phyloP scores from a whole-genome alignment of 2,888 invertebrate species.

The Drosophila borborema region DNA sequence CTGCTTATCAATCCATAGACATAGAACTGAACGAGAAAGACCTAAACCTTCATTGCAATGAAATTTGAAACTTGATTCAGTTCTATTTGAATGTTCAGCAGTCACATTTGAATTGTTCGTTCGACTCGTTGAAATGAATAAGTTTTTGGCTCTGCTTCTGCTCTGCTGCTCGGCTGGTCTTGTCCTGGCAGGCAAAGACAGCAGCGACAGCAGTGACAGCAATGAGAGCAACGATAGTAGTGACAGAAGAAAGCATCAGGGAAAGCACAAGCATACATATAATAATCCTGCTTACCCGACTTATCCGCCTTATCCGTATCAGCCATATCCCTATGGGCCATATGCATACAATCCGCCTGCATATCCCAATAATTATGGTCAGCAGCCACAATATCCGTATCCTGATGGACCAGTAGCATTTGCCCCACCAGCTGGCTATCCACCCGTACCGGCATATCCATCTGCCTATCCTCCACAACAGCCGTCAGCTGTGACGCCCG shows the following conservation, averaged over 20 bases:
- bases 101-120: not conserved
- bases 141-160: slow-evolving; percentile 35
- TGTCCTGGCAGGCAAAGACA: slow-evolving; percentile 45
- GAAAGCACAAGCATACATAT: slow-evolving; percentile 42
- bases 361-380: slow-evolving; percentile 7
- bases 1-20: slow-evolving; percentile 2
- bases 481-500: not conserved
- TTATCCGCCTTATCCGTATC: slow-evolving; percentile 22
- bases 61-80: not conserved
- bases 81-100: not conserved
- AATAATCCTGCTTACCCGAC: slow-evolving; percentile 47
- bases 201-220: slow-evolving; percentile 30
- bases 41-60: not conserved
- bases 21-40: not conserved
- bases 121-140: slow-evolving; percentile 26
- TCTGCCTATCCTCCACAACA: slow-evolving; percentile 2
- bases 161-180: slow-evolving; percentile 10
- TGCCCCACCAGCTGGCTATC: slow-evolving; percentile 6
- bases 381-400: slow-evolving; percentile 28
- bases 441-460: slow-evolving; percentile 12
- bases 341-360: slow-evolving; percentile 9
- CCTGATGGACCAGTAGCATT: slow-evolving; percentile 10
- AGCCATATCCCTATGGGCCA: not conserved
- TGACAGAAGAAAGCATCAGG: not conserved
- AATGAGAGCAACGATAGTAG: slow-evolving; percentile 32